phyloP scores from a whole-genome alignment of 2,113 vertebrate genomes.

The Butorides virescens region DNA sequence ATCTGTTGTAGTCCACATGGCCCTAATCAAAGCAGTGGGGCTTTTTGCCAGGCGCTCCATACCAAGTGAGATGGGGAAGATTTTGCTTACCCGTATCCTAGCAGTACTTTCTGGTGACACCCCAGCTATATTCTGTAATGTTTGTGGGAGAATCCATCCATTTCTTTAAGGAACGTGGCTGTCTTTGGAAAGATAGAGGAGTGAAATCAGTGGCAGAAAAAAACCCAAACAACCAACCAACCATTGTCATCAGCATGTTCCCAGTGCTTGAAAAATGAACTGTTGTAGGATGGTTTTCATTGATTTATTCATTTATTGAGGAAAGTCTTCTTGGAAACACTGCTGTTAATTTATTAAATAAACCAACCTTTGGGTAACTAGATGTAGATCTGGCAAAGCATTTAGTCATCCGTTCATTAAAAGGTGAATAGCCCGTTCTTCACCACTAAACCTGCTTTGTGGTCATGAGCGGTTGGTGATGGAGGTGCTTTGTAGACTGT shows the following conservation, averaged over 20 bases:
- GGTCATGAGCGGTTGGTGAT: neutral
- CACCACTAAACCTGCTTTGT: neutral
- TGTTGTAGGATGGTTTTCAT: neutral
- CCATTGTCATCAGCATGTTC: neutral
- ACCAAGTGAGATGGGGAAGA: neutral
- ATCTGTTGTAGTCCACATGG: neutral
- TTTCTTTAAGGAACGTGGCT: neutral
- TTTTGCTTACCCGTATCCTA: neutral
- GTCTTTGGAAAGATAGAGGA: neutral
- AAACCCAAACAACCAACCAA: neutral
- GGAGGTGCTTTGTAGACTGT: neutral
- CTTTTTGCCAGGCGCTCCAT: neutral
- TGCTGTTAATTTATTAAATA: neutral
- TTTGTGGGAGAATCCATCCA: rapidly evolving
- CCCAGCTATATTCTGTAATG: neutral
- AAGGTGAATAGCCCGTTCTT: neutral
- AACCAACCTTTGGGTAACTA: neutral
- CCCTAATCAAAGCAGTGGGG: neutral
- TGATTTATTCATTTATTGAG: neutral
- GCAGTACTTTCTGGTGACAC: neutral
- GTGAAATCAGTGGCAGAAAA: neutral
- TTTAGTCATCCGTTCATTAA: neutral
- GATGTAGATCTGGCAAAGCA: neutral
- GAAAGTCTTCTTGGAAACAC: neutral
- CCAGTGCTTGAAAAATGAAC: neutral